Evolutionary conservation across 2,113 vertebrate genomes (phyloP).

Genomic region (Myotis lucifugus): DNA sequence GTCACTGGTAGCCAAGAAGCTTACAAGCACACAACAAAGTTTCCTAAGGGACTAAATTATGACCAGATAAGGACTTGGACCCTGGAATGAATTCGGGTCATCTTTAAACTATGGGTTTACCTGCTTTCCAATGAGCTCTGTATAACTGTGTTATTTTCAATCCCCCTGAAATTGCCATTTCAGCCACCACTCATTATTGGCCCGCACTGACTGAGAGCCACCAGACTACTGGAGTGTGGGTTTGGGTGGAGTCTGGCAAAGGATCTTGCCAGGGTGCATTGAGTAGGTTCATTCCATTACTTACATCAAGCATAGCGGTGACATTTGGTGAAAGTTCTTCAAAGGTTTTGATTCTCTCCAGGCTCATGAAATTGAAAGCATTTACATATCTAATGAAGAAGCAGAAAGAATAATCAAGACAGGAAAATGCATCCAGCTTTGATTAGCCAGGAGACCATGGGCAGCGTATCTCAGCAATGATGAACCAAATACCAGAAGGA

Average conservation of each 20-base stretch:
- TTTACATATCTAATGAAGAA: conserved; percentile 84
- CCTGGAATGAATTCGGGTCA: neutral
- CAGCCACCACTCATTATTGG: neutral
- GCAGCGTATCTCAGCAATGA: neutral
- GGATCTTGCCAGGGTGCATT: no score
- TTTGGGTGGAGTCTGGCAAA: neutral
- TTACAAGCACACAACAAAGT: neutral
- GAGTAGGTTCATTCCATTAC: conserved; percentile 40
- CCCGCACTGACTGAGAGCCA: neutral
- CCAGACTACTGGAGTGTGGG: no score
- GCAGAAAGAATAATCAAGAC: conserved; percentile 37
- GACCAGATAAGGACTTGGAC: neutral
- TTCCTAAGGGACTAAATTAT: neutral
- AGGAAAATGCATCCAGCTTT: neutral
- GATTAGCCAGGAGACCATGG: neutral
- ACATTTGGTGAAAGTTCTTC: conserved; percentile 83
- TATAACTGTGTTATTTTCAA: neutral
- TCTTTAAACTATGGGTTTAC: neutral
- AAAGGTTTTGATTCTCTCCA: conserved; percentile 83
- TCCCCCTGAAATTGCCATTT: neutral
- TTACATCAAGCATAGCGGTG: conserved; percentile 82
- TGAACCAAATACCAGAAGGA: neutral
- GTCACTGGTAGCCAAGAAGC: neutral
- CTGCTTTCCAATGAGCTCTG: neutral
- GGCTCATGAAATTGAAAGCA: conserved; percentile 82